Evolutionary conservation across 2,797 vertebrate genomes (phyloP), one percentile per base, ranked within the genome.

Genomic region (Pteropus rufus): DNA sequence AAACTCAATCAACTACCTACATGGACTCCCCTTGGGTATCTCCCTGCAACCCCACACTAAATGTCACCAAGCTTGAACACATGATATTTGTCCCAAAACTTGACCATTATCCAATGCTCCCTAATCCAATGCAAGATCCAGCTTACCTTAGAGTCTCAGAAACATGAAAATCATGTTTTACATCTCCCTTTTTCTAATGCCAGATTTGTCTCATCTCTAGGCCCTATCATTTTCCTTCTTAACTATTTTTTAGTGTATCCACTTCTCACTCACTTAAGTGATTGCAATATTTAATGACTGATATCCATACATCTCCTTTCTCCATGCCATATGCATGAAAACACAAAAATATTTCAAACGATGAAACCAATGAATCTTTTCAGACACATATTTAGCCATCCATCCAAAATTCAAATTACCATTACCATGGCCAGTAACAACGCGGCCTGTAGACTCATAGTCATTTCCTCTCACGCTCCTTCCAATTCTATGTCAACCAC

Each of bases 371-470:
- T 31, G 4, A 75, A 41, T 58, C 1, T 72, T n/a, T 44, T 36
- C 0, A 86, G 62, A 72, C 14, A 10, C 7, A 21, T 49, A 41
- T 52, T 89, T 64, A 67, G 0, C 10, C 29, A 54, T 60, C 19
- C 75, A 1, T 18, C 10, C 3, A 14, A 84, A 88, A 23, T 69
- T 95, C 7, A 77, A 60, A 60, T 72, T 54, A 70, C 3, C 79
- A 31, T 49, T 58, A 34, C 3, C 12, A 44, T 7, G n/a, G 14
- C 9, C 8, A 23, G 64, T 54, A 72, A 76, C 52, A 12, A 52
- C 0, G 23, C 41, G 8, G 3, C 56, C n/a, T 18, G 7, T 0
- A 5, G 41, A 2, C 34, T 16, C 31, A 36, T 11, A 56, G 14
- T 69, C n/a, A 73, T 34, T 91, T 79, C 26, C 2, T 58, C 16